phyloP scores from a whole-genome alignment of 2,113 vertebrate species.

The Anoplopoma fimbria region DNA sequence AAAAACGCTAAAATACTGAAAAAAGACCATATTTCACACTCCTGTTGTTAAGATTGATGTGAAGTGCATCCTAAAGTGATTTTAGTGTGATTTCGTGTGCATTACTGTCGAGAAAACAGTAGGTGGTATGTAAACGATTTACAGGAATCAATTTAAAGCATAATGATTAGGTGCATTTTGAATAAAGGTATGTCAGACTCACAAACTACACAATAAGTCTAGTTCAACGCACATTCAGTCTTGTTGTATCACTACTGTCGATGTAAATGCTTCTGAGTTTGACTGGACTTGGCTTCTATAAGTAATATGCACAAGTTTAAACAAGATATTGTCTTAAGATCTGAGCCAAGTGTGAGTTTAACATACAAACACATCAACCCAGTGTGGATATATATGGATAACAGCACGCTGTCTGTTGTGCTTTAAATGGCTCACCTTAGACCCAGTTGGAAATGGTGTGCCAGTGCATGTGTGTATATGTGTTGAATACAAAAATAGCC shows the following conservation, averaged over 20 bases:
- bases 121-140: neutral
- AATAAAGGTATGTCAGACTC: neutral
- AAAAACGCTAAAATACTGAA: constrained; percentile 10
- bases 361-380: constrained; percentile 29
- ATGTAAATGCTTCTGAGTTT: neutral
- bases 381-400: neutral
- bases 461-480: neutral
- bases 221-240: neutral
- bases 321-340: constrained; percentile 71
- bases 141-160: neutral
- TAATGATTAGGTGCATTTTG: neutral
- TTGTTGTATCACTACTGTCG: neutral
- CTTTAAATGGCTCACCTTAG: constrained; percentile 14
- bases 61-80: constrained; percentile 20
- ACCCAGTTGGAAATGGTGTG: constrained; percentile 12
- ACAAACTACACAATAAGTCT: neutral
- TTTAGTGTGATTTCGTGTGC: constrained; percentile 30
- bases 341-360: constrained; percentile 57
- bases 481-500: neutral
- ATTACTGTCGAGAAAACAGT: neutral
- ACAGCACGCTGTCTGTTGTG: neutral
- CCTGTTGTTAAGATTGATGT: neutral
- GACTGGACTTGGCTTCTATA: neutral
- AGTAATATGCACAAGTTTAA: constrained; percentile 51
- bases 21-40: constrained; percentile 33